A percentile compares a stretch with the other conserved stretches of the same genome.
Evolutionary conservation across 2,113 vertebrate genomes (phyloP).

Genomic region (Tetrao urogallus): DNA sequence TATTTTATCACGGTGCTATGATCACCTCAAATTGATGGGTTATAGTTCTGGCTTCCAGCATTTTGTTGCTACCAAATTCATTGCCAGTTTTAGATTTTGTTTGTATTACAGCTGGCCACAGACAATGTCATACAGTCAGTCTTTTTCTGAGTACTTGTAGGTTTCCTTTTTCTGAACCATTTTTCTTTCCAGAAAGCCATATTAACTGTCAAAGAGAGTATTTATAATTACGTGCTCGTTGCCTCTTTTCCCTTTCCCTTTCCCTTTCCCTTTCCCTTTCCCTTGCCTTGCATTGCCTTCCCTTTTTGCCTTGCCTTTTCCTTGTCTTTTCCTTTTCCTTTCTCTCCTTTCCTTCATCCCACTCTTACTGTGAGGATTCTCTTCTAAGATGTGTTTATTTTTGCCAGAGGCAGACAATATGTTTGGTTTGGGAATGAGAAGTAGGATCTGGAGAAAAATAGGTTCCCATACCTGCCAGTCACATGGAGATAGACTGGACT

Average conservation of each 20-base stretch:
- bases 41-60: neutral
- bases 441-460: slow-evolving; percentile 37
- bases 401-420: slow-evolving; percentile 15
- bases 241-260: neutral
- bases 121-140: neutral
- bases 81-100: neutral
- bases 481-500: neutral
- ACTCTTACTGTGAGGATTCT: neutral
- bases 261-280: no score
- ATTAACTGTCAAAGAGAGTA: neutral
- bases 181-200: neutral
- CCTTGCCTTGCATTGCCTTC: no score
- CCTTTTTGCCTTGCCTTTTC: no score
- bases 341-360: neutral
- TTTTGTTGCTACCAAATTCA: neutral
- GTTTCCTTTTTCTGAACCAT: neutral
- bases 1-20: neutral
- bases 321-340: no score
- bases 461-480: slow-evolving; percentile 12
- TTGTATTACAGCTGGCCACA: neutral
- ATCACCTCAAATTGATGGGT: slow-evolving; percentile 16
- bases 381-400: neutral
- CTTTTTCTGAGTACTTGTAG: neutral
- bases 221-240: neutral
- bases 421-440: slow-evolving; percentile 36